Evolutionary conservation across 2,888 invertebrate genomes (phyloP).

Genomic region (Azorinus chamasolen): DNA sequence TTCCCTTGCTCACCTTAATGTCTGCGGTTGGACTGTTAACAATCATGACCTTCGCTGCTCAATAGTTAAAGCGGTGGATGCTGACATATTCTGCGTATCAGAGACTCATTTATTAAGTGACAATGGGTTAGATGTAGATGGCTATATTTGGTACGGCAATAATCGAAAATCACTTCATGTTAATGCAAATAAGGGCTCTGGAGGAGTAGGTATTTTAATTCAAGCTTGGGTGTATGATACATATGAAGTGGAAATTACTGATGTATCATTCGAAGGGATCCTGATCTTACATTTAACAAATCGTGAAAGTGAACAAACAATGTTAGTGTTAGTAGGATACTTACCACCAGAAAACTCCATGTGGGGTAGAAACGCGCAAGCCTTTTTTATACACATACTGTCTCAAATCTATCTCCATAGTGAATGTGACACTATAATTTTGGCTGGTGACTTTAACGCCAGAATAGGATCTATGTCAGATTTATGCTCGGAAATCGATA

Average conservation of each 20-base stretch:
- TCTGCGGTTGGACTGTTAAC: constrained; percentile 47
- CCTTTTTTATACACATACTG: constrained; percentile 28
- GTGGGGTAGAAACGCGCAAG: constrained; percentile 32
- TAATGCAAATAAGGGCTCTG: constrained; percentile 8
- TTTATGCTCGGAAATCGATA: constrained; percentile 23
- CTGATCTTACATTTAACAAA: constrained; percentile 22
- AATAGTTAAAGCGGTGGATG: neutral
- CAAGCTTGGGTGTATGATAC: neutral
- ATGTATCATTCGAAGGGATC: constrained; percentile 36
- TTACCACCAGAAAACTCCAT: neutral
- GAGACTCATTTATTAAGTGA: constrained; percentile 5
- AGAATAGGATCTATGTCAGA: constrained; percentile 34
- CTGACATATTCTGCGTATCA: constrained; percentile 1
- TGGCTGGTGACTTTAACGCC: constrained; percentile 33
- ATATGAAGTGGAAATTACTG: constrained; percentile 13
- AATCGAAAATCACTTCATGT: neutral
- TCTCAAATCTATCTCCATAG: constrained; percentile 24
- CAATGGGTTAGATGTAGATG: neutral
- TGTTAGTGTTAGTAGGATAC: neutral
- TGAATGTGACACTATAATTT: constrained; percentile 28
- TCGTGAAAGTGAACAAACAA: neutral
- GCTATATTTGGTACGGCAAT: constrained; percentile 3
- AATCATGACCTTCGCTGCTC: constrained; percentile 21
- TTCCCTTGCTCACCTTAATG: constrained; percentile 41
- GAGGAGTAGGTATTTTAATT: constrained; percentile 3